Percentiles rank a stretch among this genome's conserved stretches.
These are phyloP conservation scores for Lepidochrysops patricia DNA, from an alignment of 2,888 invertebrate genomes.

Conservation along the genomic window DNA sequence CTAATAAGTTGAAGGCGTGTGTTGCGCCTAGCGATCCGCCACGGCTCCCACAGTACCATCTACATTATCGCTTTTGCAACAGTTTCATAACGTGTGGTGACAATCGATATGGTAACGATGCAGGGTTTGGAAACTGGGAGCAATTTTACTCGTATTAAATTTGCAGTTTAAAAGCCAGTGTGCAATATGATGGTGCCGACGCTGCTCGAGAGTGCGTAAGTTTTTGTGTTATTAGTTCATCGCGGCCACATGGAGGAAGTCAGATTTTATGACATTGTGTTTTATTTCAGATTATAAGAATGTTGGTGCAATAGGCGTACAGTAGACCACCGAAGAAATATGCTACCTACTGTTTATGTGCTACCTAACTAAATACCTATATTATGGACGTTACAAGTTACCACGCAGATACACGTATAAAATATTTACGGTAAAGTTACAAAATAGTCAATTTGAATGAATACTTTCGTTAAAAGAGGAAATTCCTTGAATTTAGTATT, in stretches of 20 bases:
- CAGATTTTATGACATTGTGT: no score
- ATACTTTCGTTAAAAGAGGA: background rate
- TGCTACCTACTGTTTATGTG: no score
- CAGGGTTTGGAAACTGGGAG: conserved; percentile 11
- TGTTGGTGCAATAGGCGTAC: no score
- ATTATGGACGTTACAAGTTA: no score
- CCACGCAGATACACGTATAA: no score
- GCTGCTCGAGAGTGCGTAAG: background rate
- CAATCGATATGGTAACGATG: conserved; percentile 19
- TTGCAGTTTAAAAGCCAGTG: conserved; percentile 8
- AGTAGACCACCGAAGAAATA: no score
- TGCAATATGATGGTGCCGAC: background rate
- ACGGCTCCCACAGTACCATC: conserved; percentile 25
- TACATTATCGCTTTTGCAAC: conserved; percentile 19
- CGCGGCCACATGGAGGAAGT: background rate
- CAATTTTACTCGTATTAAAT: conserved; percentile 13
- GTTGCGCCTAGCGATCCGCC: conserved; percentile 23
- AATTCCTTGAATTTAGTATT: background rate
- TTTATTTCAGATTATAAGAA: no score
- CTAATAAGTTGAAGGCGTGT: conserved; percentile 27
- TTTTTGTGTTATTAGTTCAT: background rate
- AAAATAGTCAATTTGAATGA: background rate
- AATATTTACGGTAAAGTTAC: background rate
- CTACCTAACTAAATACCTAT: background rate
- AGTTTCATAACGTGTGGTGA: conserved; percentile 19